These are phyloP conservation scores for Busseola fusca DNA, from an alignment of 2,888 invertebrate genomes.

Conservation along the genomic window DNA sequence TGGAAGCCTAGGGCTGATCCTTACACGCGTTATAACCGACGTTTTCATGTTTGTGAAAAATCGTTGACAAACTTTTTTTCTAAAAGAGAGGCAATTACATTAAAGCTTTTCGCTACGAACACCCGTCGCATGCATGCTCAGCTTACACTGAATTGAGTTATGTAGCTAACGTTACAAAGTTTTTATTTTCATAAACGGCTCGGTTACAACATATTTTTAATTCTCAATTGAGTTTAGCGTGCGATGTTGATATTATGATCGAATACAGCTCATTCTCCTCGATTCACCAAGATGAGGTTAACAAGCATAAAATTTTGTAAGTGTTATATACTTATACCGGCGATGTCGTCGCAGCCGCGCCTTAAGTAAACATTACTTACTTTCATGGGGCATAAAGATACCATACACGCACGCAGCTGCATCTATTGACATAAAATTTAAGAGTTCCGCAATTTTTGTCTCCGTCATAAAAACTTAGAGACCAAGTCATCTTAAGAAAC, in stretches of 20 bases:
- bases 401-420: constrained; percentile 71
- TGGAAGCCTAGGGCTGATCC: constrained; percentile 41
- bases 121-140: constrained; percentile 66
- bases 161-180: constrained; percentile 60
- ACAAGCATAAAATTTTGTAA: constrained; percentile 59
- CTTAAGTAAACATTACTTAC: constrained; percentile 66
- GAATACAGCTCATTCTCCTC: constrained; percentile 47
- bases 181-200: constrained; percentile 48
- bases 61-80: constrained; percentile 61
- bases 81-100: constrained; percentile 60
- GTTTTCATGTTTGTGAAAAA: constrained; percentile 54
- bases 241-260: constrained; percentile 47
- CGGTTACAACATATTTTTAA: constrained; percentile 47
- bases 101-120: constrained; percentile 61
- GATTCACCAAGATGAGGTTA: constrained; percentile 43
- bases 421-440: constrained; percentile 80
- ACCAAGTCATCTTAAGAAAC: constrained; percentile 75
- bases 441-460: constrained; percentile 74
- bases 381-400: constrained; percentile 67
- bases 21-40: constrained; percentile 36
- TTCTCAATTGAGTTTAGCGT: constrained; percentile 35
- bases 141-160: constrained; percentile 69
- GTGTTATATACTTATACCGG: constrained; percentile 29
- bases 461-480: constrained; percentile 77
- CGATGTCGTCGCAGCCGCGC: constrained; percentile 5